These are phyloP conservation scores for Poeciliopsis turneri DNA, from an alignment of 2,797 vertebrate genomes.

Conservation along the genomic window DNA sequence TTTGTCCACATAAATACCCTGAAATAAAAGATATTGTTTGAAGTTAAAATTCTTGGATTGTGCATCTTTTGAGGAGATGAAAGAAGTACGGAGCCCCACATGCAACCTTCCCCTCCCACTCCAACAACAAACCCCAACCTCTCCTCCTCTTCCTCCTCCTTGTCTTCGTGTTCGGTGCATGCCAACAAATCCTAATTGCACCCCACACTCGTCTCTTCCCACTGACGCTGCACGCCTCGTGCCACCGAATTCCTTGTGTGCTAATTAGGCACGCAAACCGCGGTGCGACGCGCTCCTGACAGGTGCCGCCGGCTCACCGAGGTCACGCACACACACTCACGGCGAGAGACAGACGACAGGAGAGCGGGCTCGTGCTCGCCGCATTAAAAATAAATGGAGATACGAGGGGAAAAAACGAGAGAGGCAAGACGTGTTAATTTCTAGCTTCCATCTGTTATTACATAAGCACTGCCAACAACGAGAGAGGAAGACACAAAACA, in stretches of 20 bases:
- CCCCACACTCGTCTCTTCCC: constrained; percentile 75
- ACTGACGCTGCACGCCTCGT: constrained; percentile 56
- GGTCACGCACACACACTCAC: constrained; percentile 82
- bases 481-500: constrained; percentile 41
- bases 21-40: constrained; percentile 4
- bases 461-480: constrained; percentile 99
- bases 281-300: constrained; percentile 95
- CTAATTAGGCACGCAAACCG: constrained; percentile 97
- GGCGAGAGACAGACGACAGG: constrained; percentile 37
- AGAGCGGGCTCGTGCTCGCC: constrained; percentile 75
- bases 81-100: constrained; percentile 46
- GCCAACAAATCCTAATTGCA: constrained; percentile 90
- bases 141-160: constrained; percentile 56
- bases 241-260: constrained; percentile 94
- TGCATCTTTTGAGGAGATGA: constrained; percentile 26
- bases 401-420: constrained; percentile 90
- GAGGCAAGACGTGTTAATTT: constrained; percentile 98
- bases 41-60: background rate
- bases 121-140: constrained; percentile 55
- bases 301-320: constrained; percentile 98
- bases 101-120: constrained; percentile 64
- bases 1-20: background rate
- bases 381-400: constrained; percentile 91
- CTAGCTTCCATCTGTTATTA: constrained; percentile 99
- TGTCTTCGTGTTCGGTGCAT: constrained; percentile 60